These are phyloP conservation scores for Jaculus jaculus DNA, from an alignment of 2,113 vertebrate genomes.

Conservation along the genomic window DNA sequence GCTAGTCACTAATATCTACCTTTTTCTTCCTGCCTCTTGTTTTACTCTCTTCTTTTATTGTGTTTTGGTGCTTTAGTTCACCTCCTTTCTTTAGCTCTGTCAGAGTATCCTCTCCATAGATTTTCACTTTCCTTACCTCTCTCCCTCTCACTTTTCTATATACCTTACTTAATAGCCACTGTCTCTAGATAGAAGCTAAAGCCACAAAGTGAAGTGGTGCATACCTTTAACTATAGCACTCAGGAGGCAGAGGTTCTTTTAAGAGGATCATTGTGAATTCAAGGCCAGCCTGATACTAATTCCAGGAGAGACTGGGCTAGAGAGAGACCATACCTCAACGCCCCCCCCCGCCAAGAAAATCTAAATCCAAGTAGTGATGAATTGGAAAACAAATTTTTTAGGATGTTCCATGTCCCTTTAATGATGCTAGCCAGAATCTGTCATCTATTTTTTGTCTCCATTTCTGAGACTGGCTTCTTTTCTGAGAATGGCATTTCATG, in stretches of 20 bases:
- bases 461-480: not conserved
- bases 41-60: not conserved
- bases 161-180: not conserved
- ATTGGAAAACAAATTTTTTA: constrained; percentile 30
- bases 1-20: not conserved
- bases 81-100: not conserved
- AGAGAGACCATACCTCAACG: too few relatives aligned
- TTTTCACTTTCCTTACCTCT: not conserved
- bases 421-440: constrained; percentile 33
- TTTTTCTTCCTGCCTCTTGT: not conserved
- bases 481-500: constrained; percentile 14
- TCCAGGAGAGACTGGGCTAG: too few relatives aligned
- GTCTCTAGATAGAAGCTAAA: constrained; percentile 19
- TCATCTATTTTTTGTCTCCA: constrained; percentile 6
- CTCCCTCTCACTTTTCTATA: not conserved
- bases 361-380: constrained; percentile 9
- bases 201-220: not conserved
- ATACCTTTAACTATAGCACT: too few relatives aligned
- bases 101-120: not conserved
- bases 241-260: too few relatives aligned
- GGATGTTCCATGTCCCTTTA: not conserved
- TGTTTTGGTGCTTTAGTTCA: constrained; percentile 3
- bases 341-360: not conserved
- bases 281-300: too few relatives aligned
- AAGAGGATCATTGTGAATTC: too few relatives aligned